A percentile compares a stretch with the other conserved stretches of the same genome.
These are phyloP conservation scores for Eulimnadia texana DNA, from an alignment of 1,140 invertebrate genomes.

Conservation along the genomic window DNA sequence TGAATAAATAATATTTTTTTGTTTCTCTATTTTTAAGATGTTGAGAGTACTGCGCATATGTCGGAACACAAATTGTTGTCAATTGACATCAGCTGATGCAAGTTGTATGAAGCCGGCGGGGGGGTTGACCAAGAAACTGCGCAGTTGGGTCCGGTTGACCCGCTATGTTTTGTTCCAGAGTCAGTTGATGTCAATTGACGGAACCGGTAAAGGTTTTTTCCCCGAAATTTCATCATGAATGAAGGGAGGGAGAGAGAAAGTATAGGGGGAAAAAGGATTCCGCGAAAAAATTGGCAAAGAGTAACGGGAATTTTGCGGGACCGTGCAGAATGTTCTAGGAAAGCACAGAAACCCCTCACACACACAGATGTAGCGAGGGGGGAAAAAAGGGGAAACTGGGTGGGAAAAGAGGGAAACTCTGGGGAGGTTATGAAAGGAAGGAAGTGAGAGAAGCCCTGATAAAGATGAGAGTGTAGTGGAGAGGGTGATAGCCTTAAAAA, in stretches of 20 bases:
- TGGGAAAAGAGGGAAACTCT: not conserved
- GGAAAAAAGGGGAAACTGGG: not conserved
- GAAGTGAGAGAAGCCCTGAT: not conserved
- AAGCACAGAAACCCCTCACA: not conserved
- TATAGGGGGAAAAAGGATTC: not conserved
- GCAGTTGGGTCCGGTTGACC: too few relatives aligned
- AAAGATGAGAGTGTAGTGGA: not conserved
- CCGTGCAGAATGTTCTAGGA: not conserved
- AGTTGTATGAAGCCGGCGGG: too few relatives aligned
- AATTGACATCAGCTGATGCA: too few relatives aligned
- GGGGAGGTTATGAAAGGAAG: not conserved
- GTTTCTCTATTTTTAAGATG: not conserved
- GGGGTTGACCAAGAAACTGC: too few relatives aligned
- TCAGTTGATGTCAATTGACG: too few relatives aligned
- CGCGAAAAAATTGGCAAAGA: not conserved
- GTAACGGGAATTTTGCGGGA: too few relatives aligned
- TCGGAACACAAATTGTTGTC: too few relatives aligned
- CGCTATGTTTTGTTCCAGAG: too few relatives aligned
- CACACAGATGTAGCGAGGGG: not conserved
- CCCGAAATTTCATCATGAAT: too few relatives aligned
- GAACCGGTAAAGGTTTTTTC: too few relatives aligned
- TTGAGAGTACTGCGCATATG: too few relatives aligned
- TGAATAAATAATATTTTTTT: not conserved
- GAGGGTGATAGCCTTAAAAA: not conserved
- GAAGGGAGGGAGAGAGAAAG: too few relatives aligned